Percentiles rank a stretch among this genome's conserved stretches.
Conservation (phyloP, 2,797 vertebrate genomes). For the Esox lucius region DNA sequence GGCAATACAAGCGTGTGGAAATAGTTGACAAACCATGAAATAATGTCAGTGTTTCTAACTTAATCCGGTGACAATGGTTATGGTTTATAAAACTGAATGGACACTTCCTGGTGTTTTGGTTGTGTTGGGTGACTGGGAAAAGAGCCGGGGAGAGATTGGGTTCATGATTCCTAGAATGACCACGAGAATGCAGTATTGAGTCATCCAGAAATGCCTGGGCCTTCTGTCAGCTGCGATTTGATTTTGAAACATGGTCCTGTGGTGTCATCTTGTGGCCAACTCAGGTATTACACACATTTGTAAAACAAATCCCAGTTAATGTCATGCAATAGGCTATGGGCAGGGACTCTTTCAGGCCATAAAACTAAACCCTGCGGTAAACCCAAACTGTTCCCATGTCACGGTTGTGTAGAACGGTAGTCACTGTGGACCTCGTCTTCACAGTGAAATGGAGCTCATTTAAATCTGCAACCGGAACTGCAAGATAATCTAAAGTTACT, state of each 20-base stretch:
- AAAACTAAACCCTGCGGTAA: neutral
- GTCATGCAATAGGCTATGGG: neutral
- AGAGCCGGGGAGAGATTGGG: too few relatives aligned
- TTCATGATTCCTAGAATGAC: slow-evolving; percentile 16
- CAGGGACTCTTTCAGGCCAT: neutral
- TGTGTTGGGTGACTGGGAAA: too few relatives aligned
- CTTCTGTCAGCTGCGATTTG: neutral
- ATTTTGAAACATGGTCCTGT: slow-evolving; percentile 46
- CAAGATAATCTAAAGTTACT: too few relatives aligned
- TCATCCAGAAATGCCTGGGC: slow-evolving; percentile 14
- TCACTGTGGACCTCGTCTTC: too few relatives aligned
- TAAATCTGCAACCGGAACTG: too few relatives aligned
- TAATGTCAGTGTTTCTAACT: neutral
- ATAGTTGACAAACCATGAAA: neutral
- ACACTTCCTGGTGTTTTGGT: too few relatives aligned
- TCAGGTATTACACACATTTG: neutral
- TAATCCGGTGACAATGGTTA: neutral
- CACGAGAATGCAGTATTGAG: slow-evolving; percentile 65
- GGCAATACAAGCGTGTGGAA: too few relatives aligned
- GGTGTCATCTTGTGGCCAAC: slow-evolving; percentile 68
- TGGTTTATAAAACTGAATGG: too few relatives aligned
- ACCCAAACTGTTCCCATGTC: neutral
- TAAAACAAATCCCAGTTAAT: neutral
- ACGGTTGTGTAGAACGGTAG: neutral
- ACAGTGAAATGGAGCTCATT: too few relatives aligned